phyloP scores from a whole-genome alignment of 2,888 invertebrate genomes.

The Cryptus armator region DNA sequence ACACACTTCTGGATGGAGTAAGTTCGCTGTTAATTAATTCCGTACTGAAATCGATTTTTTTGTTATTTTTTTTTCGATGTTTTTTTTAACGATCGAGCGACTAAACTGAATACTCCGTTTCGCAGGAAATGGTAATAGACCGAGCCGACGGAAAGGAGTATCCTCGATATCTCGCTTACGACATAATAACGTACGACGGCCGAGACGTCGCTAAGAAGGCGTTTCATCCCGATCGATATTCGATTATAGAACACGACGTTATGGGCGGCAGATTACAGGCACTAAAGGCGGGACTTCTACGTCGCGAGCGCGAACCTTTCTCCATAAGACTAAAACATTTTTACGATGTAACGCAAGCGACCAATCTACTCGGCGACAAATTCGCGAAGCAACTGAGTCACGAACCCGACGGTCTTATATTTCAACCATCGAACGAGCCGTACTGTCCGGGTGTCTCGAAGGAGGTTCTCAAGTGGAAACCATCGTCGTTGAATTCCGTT shows the following conservation, averaged over 20 bases:
- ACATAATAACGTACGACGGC: constrained; percentile 94
- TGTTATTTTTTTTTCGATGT: too few relatives aligned
- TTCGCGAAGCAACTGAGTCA: constrained; percentile 95
- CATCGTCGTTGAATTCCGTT: constrained; percentile 96
- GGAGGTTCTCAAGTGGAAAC: constrained; percentile 99
- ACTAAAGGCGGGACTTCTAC: constrained; percentile 91
- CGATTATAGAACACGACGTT: constrained; percentile 91
- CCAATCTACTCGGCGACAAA: constrained; percentile 91
- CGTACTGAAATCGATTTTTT: too few relatives aligned
- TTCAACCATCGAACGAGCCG: constrained; percentile 96
- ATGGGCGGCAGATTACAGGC: constrained; percentile 90
- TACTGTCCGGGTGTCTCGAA: constrained; percentile 94
- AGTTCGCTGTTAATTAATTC: constrained; percentile 79
- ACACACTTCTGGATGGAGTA: constrained; percentile 97
- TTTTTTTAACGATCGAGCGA: too few relatives aligned
- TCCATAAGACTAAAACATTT: constrained; percentile 96
- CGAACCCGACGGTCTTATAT: constrained; percentile 99
- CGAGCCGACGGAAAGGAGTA: constrained; percentile 90
- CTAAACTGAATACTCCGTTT: too few relatives aligned
- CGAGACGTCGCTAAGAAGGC: constrained; percentile 91
- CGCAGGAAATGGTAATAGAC: constrained; percentile 97
- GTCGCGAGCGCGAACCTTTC: constrained; percentile 94
- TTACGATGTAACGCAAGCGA: constrained; percentile 92
- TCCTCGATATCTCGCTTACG: constrained; percentile 97
- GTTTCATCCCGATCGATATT: constrained; percentile 92